phyloP scores from a whole-genome alignment of 2,113 vertebrate species.

The Trogon melanurus region DNA sequence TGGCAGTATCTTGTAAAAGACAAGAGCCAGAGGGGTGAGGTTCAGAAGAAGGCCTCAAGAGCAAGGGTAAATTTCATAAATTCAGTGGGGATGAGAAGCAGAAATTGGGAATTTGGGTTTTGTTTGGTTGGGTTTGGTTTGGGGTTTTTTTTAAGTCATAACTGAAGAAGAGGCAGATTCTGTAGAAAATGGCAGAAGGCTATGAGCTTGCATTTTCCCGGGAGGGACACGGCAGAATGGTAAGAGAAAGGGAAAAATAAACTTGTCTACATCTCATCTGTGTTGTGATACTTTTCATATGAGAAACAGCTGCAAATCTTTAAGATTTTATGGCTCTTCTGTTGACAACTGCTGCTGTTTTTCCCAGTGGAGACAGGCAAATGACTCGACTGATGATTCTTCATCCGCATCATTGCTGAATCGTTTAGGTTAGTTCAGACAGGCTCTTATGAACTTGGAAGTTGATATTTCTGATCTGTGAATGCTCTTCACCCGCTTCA shows the following conservation, averaged over 20 bases:
- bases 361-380: not conserved
- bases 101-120: not conserved
- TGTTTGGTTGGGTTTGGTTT: not conserved
- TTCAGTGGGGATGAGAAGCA: not conserved
- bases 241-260: not conserved
- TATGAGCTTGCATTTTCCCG: not conserved
- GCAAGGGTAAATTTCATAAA: not conserved
- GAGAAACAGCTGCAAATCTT: not conserved
- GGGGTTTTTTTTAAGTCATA: not conserved
- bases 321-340: not conserved
- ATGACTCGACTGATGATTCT: not conserved
- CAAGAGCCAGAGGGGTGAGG: not conserved
- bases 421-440: not conserved
- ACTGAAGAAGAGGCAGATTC: not conserved
- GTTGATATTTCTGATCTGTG: not conserved
- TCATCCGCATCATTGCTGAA: not conserved
- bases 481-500: not conserved
- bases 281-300: not conserved
- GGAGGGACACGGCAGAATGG: not conserved
- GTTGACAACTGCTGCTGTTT: not conserved
- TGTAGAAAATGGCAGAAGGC: not conserved
- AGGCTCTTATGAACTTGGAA: not conserved
- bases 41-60: not conserved
- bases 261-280: not conserved
- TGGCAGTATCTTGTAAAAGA: not conserved